Evolutionary conservation across 2,888 invertebrate genomes (phyloP).

Genomic region (Eudemis profundana): DNA sequence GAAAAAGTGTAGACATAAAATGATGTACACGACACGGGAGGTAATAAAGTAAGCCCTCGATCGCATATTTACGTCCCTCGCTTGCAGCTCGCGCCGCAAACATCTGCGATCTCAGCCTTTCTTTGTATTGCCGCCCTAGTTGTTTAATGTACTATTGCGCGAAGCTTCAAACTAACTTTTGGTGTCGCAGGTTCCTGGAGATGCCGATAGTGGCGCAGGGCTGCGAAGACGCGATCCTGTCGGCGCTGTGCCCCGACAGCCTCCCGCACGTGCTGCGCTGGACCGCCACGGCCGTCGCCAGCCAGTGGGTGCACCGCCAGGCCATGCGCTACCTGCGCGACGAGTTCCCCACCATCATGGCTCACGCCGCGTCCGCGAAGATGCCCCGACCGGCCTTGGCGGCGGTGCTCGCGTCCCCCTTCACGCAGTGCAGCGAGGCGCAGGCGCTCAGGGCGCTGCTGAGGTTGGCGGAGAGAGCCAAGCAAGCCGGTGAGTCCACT

Average conservation of each 20-base stretch:
- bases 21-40: no score
- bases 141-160: no score
- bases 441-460: slow-evolving; percentile 90
- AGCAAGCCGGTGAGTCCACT: slow-evolving; percentile 75
- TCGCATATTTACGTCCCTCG: no score
- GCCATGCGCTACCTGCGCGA: slow-evolving; percentile 96
- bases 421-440: slow-evolving; percentile 92
- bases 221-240: slow-evolving; percentile 97
- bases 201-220: slow-evolving; percentile 97
- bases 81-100: no score
- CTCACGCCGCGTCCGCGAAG: slow-evolving; percentile 90
- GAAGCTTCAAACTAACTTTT: background rate
- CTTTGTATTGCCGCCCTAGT: no score
- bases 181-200: slow-evolving; percentile 90
- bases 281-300: slow-evolving; percentile 96
- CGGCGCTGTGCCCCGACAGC: slow-evolving; percentile 93
- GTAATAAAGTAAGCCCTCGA: no score
- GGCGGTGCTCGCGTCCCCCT: slow-evolving; percentile 89
- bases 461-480: slow-evolving; percentile 67
- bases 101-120: no score
- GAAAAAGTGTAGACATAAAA: no score
- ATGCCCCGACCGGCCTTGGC: slow-evolving; percentile 88
- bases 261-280: slow-evolving; percentile 94
- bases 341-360: slow-evolving; percentile 93
- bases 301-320: slow-evolving; percentile 95